Conservation (phyloP, 2,888 invertebrate genomes). For the Amaurobius ferox region DNA sequence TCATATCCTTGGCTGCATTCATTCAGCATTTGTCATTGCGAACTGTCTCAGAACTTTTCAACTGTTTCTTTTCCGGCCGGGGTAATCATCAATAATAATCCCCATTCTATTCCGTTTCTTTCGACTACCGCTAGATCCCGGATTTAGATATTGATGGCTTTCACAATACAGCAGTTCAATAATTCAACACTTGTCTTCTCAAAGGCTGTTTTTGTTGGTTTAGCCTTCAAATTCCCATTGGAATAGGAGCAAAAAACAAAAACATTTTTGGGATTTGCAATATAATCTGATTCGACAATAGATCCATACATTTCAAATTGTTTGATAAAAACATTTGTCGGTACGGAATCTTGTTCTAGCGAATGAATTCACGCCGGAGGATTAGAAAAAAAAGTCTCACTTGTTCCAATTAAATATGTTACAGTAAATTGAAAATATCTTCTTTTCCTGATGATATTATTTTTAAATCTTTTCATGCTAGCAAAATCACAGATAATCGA, state of each 20-base stretch:
- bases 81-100: conserved; percentile 33
- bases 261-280: neutral
- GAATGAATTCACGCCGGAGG: no score
- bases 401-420: no score
- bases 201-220: neutral
- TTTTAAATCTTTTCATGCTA: no score
- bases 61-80: conserved; percentile 1
- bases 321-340: no score
- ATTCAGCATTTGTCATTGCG: conserved; percentile 30
- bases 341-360: no score
- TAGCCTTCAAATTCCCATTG: neutral
- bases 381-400: no score
- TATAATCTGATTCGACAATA: no score
- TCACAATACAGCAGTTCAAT: conserved; percentile 13
- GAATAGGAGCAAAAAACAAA: neutral
- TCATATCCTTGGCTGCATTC: conserved; percentile 15
- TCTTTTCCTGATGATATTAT: no score
- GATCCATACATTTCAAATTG: no score
- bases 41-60: conserved; percentile 22
- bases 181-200: conserved; percentile 18
- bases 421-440: no score
- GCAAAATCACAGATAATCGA: no score
- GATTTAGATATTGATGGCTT: conserved; percentile 21
- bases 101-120: conserved; percentile 6
- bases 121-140: conserved; percentile 12